phyloP scores from a whole-genome alignment of 2,113 vertebrate species.

The Serilophus lunatus region DNA sequence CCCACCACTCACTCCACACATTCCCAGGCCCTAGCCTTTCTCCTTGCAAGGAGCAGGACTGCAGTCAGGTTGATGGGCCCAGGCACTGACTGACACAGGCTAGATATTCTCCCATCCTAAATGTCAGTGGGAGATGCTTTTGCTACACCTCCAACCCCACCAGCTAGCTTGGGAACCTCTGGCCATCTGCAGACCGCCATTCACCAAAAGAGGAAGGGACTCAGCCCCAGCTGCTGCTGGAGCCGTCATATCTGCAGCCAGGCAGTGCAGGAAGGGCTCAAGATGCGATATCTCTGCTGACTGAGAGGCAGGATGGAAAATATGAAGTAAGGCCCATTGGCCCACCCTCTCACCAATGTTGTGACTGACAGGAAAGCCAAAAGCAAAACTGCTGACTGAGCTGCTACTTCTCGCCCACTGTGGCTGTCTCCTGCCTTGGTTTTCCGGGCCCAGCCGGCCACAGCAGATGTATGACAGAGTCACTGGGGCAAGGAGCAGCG shows the following conservation, averaged over 20 bases:
- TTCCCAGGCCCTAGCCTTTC: not conserved
- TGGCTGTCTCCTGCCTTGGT: not conserved
- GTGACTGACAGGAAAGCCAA: conserved; percentile 38
- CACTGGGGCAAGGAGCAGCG: not conserved
- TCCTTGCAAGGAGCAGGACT: not conserved
- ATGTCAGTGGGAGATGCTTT: not conserved
- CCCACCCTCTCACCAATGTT: not conserved
- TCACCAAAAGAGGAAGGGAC: not conserved
- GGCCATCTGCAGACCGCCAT: not conserved
- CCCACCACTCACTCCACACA: rapidly evolving
- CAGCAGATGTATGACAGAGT: not conserved
- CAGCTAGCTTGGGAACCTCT: not conserved
- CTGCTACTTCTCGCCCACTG: not conserved
- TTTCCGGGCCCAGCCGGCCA: not conserved
- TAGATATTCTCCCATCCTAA: not conserved
- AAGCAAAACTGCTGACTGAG: conserved; percentile 53
- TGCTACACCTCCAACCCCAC: not conserved
- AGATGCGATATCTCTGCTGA: not conserved
- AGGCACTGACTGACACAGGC: rapidly evolving
- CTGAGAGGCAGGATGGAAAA: not conserved
- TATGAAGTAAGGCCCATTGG: not conserved
- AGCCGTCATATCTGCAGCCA: not conserved
- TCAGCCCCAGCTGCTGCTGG: rapidly evolving
- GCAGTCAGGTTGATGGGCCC: not conserved
- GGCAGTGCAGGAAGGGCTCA: not conserved